Evolutionary conservation across 2,797 vertebrate genomes (phyloP), one percentile per base, ranked within the genome.

Genomic region (Sebastes nivosus): DNA sequence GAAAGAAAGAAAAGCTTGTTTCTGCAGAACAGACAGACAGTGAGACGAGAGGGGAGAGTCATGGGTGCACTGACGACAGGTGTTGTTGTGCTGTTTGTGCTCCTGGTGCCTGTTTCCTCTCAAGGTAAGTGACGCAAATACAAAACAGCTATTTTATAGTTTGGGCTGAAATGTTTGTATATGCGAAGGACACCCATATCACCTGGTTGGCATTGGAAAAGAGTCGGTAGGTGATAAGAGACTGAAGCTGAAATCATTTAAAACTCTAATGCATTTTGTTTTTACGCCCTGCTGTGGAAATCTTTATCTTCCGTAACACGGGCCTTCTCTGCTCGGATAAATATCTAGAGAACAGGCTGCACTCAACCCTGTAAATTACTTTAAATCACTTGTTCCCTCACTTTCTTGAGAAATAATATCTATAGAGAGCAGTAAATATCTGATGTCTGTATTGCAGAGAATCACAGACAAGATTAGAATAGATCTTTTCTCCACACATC

Each of bases 31-130:
- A 42, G 54, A 55, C 3, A 59, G 10, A 54, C 14, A 64, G 10
- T 61, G 29, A 54, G 38, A 71, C 42, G 6, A 57, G 8, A 22
- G 38, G 52, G 4, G 46, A 81, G 27, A 70, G 25, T 8, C 27
- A 94, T 93, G 88, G 77, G 72, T 8, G 10, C n/a, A 11, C 54
- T 34, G 77, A 72, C 46, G 76, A 85, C 63, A 63, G 55, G 82
- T 78, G 81, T 76, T 59, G 74, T 85, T 10, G n/a, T 79, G 61
- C 67, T 93, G 11, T 67, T 81, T 5, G 4, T 75, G 27, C 67
- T 90, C 5, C 42, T 79, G 32, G 57, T 32, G 34, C 82, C 89
- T 57, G 88, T 79, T 67, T 82, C 83, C 8, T 89, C 80, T 46
- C 0, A 3, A 59, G 84, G 93, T 94, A 78, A 89, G 89, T 72